Evolutionary conservation across 1,140 invertebrate species (phyloP).

Genomic region (Anastrepha obliqua): DNA sequence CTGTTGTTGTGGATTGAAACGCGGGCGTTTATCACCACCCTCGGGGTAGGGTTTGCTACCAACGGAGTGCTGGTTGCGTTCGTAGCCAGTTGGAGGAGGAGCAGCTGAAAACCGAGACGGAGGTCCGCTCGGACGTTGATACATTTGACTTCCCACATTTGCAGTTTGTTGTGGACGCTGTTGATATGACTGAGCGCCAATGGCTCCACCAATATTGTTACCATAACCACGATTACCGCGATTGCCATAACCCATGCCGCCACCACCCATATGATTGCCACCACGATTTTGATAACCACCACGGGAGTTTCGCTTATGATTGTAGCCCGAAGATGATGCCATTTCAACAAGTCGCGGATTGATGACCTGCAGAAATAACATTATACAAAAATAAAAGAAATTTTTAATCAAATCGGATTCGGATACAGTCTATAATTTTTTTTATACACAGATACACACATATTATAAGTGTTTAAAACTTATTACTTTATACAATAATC

Average conservation of each 20-base stretch:
- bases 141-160: constrained; percentile 20
- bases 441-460: too few relatives aligned
- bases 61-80: background rate
- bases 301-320: constrained; percentile 65
- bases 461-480: too few relatives aligned
- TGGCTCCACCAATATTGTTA: constrained; percentile 34
- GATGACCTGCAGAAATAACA: constrained; percentile 74
- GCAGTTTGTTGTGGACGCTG: constrained; percentile 57
- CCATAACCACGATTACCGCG: constrained; percentile 28
- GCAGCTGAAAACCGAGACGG: constrained; percentile 50
- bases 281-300: constrained; percentile 54
- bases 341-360: constrained; percentile 78
- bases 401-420: background rate
- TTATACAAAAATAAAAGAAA: background rate
- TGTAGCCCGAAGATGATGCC: constrained; percentile 73
- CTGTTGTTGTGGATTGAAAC: constrained; percentile 35
- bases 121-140: constrained; percentile 56
- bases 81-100: constrained; percentile 12
- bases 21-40: background rate
- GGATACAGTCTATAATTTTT: too few relatives aligned
- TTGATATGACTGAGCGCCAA: constrained; percentile 62
- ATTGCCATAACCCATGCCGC: background rate
- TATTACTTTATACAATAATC: too few relatives aligned
- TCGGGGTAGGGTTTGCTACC: constrained; percentile 8
- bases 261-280: background rate